A percentile compares a stretch with the other conserved stretches of the same genome.
Conservation (phyloP, 2,888 invertebrate genomes). For the Pristionchus entomophagus region DNA sequence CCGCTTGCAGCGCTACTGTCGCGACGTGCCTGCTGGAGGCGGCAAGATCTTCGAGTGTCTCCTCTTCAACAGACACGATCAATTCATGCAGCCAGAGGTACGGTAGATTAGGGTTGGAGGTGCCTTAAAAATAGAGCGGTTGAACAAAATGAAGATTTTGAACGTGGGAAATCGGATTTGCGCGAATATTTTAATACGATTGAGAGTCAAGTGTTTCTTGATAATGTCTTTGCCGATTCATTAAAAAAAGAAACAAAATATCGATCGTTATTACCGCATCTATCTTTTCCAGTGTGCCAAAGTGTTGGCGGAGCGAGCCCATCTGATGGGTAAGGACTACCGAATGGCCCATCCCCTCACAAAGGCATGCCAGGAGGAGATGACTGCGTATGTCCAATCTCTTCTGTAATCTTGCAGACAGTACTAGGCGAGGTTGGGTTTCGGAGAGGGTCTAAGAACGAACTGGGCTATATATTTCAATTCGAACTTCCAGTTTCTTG, state of each 20-base stretch:
- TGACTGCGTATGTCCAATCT: slow-evolving; percentile 53
- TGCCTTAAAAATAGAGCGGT: too few species aligned
- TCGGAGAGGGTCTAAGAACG: too few species aligned
- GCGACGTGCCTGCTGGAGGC: slow-evolving; percentile 86
- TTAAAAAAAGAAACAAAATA: too few species aligned
- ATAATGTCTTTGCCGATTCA: too few species aligned
- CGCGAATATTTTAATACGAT: too few species aligned
- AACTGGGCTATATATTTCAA: neutral
- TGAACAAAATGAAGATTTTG: too few species aligned
- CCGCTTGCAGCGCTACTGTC: slow-evolving; percentile 75
- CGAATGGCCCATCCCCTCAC: slow-evolving; percentile 90
- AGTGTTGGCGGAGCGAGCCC: slow-evolving; percentile 88
- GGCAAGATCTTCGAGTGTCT: slow-evolving; percentile 83
- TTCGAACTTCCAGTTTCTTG: neutral
- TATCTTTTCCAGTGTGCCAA: slow-evolving; percentile 84
- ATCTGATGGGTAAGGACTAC: slow-evolving; percentile 91
- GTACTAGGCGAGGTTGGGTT: neutral
- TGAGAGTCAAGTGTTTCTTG: too few species aligned
- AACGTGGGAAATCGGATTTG: too few species aligned
- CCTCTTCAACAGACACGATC: slow-evolving; percentile 69
- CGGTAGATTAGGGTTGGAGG: slow-evolving; percentile 5
- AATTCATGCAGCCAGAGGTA: slow-evolving; percentile 70
- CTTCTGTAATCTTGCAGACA: slow-evolving; percentile 23
- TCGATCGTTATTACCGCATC: neutral
- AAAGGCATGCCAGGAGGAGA: slow-evolving; percentile 63